Base-by-base conservation (phyloP, 2,888 invertebrate genomes). In the Apantesis nais region DNA sequence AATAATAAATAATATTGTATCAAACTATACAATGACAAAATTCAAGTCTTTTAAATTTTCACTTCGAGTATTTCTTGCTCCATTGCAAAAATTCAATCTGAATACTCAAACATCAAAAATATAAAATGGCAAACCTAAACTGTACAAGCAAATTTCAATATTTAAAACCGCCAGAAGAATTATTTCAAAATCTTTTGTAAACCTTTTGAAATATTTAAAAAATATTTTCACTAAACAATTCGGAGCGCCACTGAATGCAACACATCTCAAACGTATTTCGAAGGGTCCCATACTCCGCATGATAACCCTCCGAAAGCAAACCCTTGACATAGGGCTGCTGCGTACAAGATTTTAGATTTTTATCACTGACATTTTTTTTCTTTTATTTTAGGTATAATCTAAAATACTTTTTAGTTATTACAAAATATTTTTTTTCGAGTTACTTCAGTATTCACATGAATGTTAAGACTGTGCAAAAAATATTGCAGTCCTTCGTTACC, bases 261-360 rank as follows among this genome's bases (percentile, higher is more conserved):
- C 74, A 78, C 75, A 60, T 78, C 74, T 69, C 67, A 64, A 48
- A 78, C 78, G 81, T 80, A 78, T 78, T 77, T 76, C 76, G 74
- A 81, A 86, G 87, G 89, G 88, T 83, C 84, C 84, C 86, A 84
- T 85, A 79, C 83, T 77, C 76, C 80, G 75, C 77, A 81, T 77
- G 88, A 86, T 89, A 90, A 89, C 91, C 90, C 90, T 91, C 87
- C 71, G 79, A 80, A 81, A 85, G 82, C 80, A 85, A 86, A 81
- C 85, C 86, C 84, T 86, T 76, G 66, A 69, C 66, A 16, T 77
- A 92, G 92, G 92, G 92, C 66, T 91, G 87, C n/a, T 58, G 68
- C 65, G 4, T 1, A 48, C 22, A 58, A 62, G 16, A 58, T 58
- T 22, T 55, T 25, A 55, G 16, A 37, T 37, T 14, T 66, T 37